A percentile compares a stretch with the other conserved stretches of the same genome.
Conservation (phyloP, 1,140 invertebrate species). For the Pseudomyrmex cubaensis region DNA sequence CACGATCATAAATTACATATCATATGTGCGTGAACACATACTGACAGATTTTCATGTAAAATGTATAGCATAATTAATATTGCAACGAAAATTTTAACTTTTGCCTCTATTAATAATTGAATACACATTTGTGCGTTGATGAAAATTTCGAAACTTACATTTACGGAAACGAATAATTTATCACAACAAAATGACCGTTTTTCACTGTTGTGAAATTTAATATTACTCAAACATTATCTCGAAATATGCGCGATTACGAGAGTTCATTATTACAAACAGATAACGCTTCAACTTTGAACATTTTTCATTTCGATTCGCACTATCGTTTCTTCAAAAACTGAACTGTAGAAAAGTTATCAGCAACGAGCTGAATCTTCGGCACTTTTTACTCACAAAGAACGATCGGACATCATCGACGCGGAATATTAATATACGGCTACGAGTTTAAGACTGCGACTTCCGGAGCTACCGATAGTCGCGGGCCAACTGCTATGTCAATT, state of each 20-base stretch:
- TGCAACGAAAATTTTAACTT: conserved; percentile 3
- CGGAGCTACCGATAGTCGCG: conserved; percentile 81
- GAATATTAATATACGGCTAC: conserved; percentile 77
- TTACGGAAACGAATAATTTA: conserved; percentile 14
- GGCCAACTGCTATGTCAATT: conserved; percentile 85
- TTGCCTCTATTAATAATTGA: neutral
- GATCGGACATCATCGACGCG: conserved; percentile 76
- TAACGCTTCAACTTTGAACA: neutral
- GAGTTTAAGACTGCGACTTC: conserved; percentile 72
- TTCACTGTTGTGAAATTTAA: too few species aligned
- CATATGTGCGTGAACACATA: neutral
- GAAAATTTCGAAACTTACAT: neutral
- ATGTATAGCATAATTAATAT: too few species aligned
- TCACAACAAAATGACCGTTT: neutral
- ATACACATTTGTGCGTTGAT: neutral
- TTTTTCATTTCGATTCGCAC: neutral
- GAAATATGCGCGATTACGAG: neutral
- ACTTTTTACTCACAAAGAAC: conserved; percentile 78
- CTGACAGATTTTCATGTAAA: neutral
- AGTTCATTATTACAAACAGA: neutral
- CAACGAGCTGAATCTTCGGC: neutral
- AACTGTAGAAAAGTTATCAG: too few species aligned
- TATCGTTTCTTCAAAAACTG: neutral
- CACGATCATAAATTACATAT: neutral
- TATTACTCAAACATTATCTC: neutral